phyloP scores from a whole-genome alignment of 2,797 vertebrate genomes.

The Hypotaenidia philippensis region DNA sequence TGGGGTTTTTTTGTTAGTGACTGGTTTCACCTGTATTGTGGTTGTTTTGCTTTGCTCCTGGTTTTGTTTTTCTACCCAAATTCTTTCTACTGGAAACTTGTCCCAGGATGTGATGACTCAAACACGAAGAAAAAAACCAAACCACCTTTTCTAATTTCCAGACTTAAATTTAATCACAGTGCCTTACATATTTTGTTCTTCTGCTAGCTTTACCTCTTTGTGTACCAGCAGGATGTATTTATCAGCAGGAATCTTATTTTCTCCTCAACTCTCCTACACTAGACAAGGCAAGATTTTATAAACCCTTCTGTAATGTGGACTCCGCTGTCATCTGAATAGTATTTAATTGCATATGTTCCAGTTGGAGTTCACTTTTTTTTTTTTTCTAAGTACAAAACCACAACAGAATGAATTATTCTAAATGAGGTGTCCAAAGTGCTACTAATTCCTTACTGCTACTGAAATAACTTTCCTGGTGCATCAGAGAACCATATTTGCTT shows the following conservation, averaged over 20 bases:
- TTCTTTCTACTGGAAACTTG: neutral
- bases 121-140: neutral
- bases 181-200: neutral
- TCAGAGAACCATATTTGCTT: neutral
- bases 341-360: neutral
- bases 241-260: constrained; percentile 26
- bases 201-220: neutral
- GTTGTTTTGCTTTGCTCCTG: neutral
- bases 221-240: constrained; percentile 1
- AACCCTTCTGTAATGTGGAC: neutral
- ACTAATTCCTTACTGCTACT: neutral
- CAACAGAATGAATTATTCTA: neutral
- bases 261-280: neutral
- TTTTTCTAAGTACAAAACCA: neutral
- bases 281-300: neutral
- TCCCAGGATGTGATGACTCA: neutral
- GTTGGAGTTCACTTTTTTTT: neutral
- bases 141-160: neutral
- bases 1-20: neutral
- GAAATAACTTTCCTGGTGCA: neutral
- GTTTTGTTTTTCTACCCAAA: neutral
- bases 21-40: neutral
- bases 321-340: neutral
- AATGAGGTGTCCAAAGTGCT: neutral
- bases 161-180: neutral